Percentiles rank a stretch among this genome's conserved stretches.
These are phyloP conservation scores for Brachylomia viminalis DNA, from an alignment of 2,888 invertebrate genomes.

Conservation along the genomic window DNA sequence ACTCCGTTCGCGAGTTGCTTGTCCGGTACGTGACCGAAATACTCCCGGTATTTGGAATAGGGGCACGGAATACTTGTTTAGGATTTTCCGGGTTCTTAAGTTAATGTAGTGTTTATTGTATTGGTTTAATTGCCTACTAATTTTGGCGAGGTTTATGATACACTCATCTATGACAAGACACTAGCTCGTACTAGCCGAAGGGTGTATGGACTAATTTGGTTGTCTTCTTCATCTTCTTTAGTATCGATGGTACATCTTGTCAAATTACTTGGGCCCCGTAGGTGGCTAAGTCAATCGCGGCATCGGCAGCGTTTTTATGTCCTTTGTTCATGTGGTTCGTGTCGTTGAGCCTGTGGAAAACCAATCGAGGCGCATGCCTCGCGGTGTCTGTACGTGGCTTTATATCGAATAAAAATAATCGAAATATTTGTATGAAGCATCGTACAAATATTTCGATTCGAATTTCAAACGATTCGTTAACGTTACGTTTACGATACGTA, in stretches of 20 bases:
- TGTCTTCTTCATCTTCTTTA: no score
- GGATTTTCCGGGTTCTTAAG: slow-evolving; percentile 64
- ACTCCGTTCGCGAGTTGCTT: slow-evolving; percentile 58
- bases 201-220: no score
- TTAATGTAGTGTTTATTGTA: slow-evolving; percentile 66
- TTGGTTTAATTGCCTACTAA: no score
- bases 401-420: no score
- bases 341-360: neutral
- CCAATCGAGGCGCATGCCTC: neutral
- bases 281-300: no score
- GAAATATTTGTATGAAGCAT: no score
- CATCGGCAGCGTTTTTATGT: no score
- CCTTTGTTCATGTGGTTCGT: no score
- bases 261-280: no score
- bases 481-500: neutral
- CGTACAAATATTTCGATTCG: neutral
- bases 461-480: neutral
- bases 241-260: no score
- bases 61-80: slow-evolving; percentile 49
- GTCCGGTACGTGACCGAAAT: slow-evolving; percentile 62
- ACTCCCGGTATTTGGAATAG: slow-evolving; percentile 37
- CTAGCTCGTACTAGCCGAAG: neutral
- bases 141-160: no score
- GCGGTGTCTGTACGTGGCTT: neutral
- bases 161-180: no score